Percentiles rank a stretch among this genome's conserved stretches.
Conservation (phyloP, 2,113 vertebrate species). For the Procavia capensis region DNA sequence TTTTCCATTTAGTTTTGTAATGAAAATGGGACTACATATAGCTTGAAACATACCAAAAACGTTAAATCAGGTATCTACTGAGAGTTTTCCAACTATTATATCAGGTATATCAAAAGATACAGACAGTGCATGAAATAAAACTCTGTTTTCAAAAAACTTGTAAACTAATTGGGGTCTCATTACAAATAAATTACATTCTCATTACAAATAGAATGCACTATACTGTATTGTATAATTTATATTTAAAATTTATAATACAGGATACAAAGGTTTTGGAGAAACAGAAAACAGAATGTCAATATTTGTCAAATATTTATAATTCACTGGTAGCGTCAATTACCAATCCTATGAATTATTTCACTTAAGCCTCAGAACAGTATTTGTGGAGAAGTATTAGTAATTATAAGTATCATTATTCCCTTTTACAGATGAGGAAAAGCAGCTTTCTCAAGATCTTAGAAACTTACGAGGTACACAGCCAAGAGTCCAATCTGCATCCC, state of each 20-base stretch:
- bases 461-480: not conserved
- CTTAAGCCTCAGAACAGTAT: not conserved
- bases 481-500: not conserved
- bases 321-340: not conserved
- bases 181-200: too few relatives aligned
- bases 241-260: not conserved
- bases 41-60: not conserved
- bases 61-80: not conserved
- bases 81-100: not conserved
- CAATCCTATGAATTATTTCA: not conserved
- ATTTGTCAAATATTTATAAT: not conserved
- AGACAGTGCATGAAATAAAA: not conserved
- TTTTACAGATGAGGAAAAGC: not conserved
- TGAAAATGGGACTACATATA: not conserved
- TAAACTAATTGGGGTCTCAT: not conserved
- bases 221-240: not conserved
- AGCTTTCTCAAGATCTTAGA: not conserved
- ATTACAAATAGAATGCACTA: not conserved
- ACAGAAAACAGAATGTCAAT: constrained; percentile 36
- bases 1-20: not conserved
- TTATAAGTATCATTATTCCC: not conserved
- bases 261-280: not conserved
- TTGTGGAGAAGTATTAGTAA: not conserved
- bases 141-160: constrained; percentile 23
- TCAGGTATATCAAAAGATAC: not conserved